Evolutionary conservation across 2,797 vertebrate genomes (phyloP).

Genomic region (Gymnoscopelus microlampas): DNA sequence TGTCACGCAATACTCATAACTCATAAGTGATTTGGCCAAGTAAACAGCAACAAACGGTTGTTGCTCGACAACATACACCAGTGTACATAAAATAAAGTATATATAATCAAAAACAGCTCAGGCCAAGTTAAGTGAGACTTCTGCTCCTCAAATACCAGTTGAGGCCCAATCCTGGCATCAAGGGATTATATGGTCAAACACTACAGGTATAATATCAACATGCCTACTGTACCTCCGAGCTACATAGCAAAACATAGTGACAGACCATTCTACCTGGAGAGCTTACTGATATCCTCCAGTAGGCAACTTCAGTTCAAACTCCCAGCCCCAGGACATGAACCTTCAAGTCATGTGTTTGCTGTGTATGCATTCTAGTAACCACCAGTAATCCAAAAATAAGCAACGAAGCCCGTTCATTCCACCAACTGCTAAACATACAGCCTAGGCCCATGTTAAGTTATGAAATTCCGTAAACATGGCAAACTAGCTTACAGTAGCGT

Average conservation of each 20-base stretch:
- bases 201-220: neutral
- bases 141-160: neutral
- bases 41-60: no score
- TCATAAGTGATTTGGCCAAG: no score
- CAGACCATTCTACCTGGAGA: neutral
- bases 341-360: conserved; percentile 8
- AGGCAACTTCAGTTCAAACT: neutral
- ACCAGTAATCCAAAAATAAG: conserved; percentile 16
- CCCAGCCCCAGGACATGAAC: neutral
- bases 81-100: no score
- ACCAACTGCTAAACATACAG: neutral
- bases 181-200: no score
- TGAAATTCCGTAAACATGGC: conserved; percentile 9
- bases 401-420: conserved; percentile 1
- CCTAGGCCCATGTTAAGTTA: neutral
- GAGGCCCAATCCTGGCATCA: neutral
- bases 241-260: neutral
- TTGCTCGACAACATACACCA: no score
- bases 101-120: no score
- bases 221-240: neutral
- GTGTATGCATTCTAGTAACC: conserved; percentile 4
- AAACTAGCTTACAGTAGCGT: conserved; percentile 1
- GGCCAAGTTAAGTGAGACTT: no score
- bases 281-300: conserved; percentile 9
- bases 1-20: no score